Evolutionary conservation across 1,140 invertebrate species (phyloP), one percentile per base, ranked within the genome.

Genomic region (Proctacanthus coquilletti): DNA sequence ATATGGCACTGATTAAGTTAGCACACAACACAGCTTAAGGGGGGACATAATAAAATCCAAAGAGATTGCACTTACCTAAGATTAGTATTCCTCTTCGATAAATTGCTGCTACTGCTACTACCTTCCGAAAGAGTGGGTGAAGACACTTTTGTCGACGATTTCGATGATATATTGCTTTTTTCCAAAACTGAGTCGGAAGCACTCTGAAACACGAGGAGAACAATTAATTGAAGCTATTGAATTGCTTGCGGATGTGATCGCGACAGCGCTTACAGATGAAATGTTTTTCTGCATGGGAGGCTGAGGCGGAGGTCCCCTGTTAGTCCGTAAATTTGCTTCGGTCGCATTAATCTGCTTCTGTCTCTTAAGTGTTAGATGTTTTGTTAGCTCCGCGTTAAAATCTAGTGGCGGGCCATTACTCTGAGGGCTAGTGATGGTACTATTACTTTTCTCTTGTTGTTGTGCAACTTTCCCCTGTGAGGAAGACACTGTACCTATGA

Each of bases 301-400:
- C 42, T 60, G 57, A 42, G 57, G 57, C 45, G 57, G 57, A 41
- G 57, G 57, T 47, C 57, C 57, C 33, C 57, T 47, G 46, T 60
- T 60, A 43, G 53, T 60, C 48, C 46, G 51, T 45, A 60, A 47
- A 47, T 56, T 56, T 20, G 53, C 55, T 46, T 56, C 57, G n/a
- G 57, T 56, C 37, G 53, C 53, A 51, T 58, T 60, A 45, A 53
- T 48, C 45, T 53, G 55, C 34, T 59, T 59, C 27, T 60, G 56
- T 33, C 54, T 56, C 43, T 59, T 59, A 42, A 59, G 38, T 38
- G 56, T 59, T 34, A 59, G 48, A 48, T 55, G 56, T 42, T 56
- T 59, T 41, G 52, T 51, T 32, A 59, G 46, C 48, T 60, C 56
- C 11, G 53, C 42, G 40, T 49, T 60, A 18, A 59, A 59, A 51